Conservation (phyloP, 1,140 invertebrate genomes). For the Bombyx mori region DNA sequence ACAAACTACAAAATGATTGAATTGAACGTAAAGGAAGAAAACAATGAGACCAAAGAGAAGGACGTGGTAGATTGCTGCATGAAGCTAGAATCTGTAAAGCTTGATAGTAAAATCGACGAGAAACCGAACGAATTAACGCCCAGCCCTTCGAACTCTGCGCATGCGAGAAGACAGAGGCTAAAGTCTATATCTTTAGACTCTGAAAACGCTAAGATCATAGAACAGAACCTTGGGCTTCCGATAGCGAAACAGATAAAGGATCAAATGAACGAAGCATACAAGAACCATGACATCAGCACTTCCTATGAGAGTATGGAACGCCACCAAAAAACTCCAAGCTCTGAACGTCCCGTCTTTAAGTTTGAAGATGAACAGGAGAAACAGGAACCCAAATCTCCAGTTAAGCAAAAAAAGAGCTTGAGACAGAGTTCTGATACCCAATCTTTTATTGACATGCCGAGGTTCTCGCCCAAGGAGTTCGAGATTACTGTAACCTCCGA, state of each 20-base stretch:
- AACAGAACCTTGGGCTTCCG: slow-evolving; percentile 68
- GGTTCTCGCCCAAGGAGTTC: slow-evolving; percentile 70
- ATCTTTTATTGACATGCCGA: slow-evolving; percentile 66
- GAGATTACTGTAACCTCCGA: slow-evolving; percentile 60
- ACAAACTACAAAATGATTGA: slow-evolving; percentile 58
- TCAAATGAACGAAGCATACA: slow-evolving; percentile 64
- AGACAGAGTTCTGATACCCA: slow-evolving; percentile 61
- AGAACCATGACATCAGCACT: slow-evolving; percentile 55
- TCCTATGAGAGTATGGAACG: slow-evolving; percentile 55
- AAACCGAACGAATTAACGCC: slow-evolving; percentile 37
- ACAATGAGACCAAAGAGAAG: slow-evolving; percentile 35
- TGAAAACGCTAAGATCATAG: slow-evolving; percentile 70
- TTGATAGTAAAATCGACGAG: slow-evolving; percentile 36
- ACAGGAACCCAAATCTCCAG: slow-evolving; percentile 41
- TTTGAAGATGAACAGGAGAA: slow-evolving; percentile 48
- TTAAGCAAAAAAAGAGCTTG: slow-evolving; percentile 48
- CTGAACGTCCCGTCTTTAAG: slow-evolving; percentile 49
- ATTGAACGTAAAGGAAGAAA: slow-evolving; percentile 45
- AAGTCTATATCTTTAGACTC: slow-evolving; percentile 72
- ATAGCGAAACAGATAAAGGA: slow-evolving; percentile 68
- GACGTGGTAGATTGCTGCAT: slow-evolving; percentile 61
- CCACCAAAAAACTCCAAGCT: slow-evolving; percentile 34
- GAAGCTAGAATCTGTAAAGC: slow-evolving; percentile 44
- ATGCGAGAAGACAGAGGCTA: slow-evolving; percentile 60
- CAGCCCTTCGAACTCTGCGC: slow-evolving; percentile 44